Evolutionary conservation across 2,888 invertebrate species (phyloP).

Genomic region (Phlogophora meticulosa): DNA sequence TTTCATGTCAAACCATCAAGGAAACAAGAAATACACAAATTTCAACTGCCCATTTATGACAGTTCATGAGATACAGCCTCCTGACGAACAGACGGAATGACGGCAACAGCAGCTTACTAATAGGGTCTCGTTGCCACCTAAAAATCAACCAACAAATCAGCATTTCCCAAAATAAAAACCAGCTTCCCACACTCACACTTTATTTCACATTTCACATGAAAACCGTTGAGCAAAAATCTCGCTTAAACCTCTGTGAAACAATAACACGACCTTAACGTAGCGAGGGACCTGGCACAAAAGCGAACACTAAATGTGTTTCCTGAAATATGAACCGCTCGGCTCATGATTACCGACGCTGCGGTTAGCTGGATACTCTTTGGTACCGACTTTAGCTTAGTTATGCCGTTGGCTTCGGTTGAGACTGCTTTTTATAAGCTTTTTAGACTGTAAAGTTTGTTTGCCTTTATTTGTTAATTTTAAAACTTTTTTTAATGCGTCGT

Average conservation of each 20-base stretch:
- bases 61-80: no score
- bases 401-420: neutral
- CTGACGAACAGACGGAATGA: no score
- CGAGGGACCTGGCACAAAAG: conserved; percentile 56
- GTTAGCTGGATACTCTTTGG: conserved; percentile 39
- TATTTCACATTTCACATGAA: conserved; percentile 16
- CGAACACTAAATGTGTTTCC: conserved; percentile 67
- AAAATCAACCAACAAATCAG: no score
- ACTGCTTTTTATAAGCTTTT: conserved; percentile 8
- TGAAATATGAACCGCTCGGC: conserved; percentile 71
- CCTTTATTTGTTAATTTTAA: neutral
- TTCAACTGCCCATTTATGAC: no score
- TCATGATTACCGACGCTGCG: conserved; percentile 65
- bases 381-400: conserved; percentile 19
- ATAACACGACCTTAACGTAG: conserved; percentile 44
- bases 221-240: conserved; percentile 23
- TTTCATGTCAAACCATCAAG: no score
- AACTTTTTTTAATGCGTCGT: no score
- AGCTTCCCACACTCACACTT: conserved; percentile 5
- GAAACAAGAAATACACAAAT: no score
- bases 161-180: no score
- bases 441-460: neutral
- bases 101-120: no score
- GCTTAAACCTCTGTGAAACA: conserved; percentile 33
- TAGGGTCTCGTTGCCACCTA: no score